These are phyloP conservation scores for Mesorhabditis spiculigera DNA, from an alignment of 2,888 invertebrate species.

Conservation along the genomic window DNA sequence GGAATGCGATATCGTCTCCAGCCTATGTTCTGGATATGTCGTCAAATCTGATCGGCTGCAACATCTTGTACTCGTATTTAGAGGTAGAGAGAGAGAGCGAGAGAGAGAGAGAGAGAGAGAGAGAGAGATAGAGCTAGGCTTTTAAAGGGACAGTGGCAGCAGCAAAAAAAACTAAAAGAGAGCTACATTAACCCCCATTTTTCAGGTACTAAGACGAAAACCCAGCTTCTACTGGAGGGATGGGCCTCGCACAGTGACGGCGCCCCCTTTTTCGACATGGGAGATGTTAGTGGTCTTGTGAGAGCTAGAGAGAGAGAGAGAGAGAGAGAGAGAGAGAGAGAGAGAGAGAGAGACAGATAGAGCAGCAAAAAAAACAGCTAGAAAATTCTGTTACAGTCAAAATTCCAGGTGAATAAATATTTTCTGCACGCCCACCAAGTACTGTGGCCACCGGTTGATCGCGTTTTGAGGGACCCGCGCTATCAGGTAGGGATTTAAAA, in stretches of 20 bases:
- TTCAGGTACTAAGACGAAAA: constrained; percentile 32
- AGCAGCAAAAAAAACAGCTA: no score
- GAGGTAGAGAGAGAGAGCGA: not conserved
- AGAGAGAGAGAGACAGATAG: not conserved
- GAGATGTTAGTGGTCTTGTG: constrained; percentile 27
- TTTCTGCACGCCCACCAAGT: constrained; percentile 48
- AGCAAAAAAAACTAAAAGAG: no score
- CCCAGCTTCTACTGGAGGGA: constrained; percentile 47
- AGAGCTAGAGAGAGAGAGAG: not conserved
- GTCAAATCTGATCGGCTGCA: constrained; percentile 11
- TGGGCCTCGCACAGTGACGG: constrained; percentile 41
- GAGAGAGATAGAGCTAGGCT: no score
- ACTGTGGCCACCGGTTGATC: constrained; percentile 45
- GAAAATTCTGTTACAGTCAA: not conserved
- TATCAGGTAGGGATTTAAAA: constrained; percentile 29
- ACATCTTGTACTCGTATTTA: not conserved
- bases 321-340: not conserved
- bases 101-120: no score
- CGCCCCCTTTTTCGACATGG: constrained; percentile 48
- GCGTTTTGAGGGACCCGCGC: constrained; percentile 30
- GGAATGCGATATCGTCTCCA: constrained; percentile 37
- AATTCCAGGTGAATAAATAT: constrained; percentile 44
- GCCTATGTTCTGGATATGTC: constrained; percentile 37
- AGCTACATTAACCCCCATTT: no score
- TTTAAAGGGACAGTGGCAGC: no score